Evolutionary conservation across 2,888 invertebrate genomes (phyloP).

Genomic region (Girardia tigrina): DNA sequence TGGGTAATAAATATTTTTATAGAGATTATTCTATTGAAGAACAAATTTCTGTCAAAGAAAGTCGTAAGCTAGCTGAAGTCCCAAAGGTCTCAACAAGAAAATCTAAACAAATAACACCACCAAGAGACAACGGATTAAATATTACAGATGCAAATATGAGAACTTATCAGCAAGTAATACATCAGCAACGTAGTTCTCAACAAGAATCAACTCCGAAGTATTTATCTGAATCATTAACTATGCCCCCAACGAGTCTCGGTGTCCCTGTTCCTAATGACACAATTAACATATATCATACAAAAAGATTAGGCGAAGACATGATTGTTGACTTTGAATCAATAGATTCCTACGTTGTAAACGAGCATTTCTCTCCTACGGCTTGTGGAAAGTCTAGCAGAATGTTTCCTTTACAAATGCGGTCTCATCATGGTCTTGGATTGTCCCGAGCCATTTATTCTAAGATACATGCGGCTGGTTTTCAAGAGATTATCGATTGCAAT

Average conservation of each 20-base stretch:
- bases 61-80: no score
- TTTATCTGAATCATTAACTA: background rate
- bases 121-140: no score
- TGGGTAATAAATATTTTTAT: no score
- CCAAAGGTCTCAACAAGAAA: no score
- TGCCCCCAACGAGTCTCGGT: background rate
- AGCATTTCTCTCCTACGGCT: background rate
- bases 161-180: background rate
- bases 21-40: no score
- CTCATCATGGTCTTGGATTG: constrained; percentile 42
- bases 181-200: background rate
- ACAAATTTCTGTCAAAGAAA: no score
- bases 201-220: background rate
- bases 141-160: background rate
- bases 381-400: background rate
- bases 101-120: no score
- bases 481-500: constrained; percentile 46
- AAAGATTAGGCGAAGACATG: background rate
- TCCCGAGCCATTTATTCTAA: constrained; percentile 48
- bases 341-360: constrained; percentile 16
- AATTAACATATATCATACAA: background rate
- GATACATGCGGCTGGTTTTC: constrained; percentile 47
- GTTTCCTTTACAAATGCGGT: constrained; percentile 26
- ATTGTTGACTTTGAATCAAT: background rate
- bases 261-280: background rate